Evolutionary conservation across 1,140 invertebrate species (phyloP), one percentile per base, ranked within the genome.

Genomic region (Conopomorpha cramerella): DNA sequence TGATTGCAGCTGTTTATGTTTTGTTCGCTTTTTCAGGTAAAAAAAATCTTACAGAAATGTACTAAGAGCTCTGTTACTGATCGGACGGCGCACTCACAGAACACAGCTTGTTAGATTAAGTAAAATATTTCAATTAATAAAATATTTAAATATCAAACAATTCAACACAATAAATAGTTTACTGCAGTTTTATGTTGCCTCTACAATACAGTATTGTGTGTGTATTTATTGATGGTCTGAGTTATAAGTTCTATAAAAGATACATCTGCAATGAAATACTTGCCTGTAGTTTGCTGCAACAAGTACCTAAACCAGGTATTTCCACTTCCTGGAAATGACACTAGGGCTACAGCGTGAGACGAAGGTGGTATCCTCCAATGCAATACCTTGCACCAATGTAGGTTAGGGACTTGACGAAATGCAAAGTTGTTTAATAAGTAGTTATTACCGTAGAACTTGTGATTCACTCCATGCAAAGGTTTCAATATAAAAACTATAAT

Each of bases 221-320:
- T 35, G 8, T 12, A 26, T 27, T 16, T 18, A 31, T 19, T 40
- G 2, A 1, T 39, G n/a, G 30, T 28, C 33, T 15, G 2, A 14
- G 14, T 36, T 12, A 15, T 18, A 32, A 46, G 15, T 31, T 15
- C 3, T 6, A 15, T 31, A 15, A 31, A n/a, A 29, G 7, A 7
- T 12, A 8, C 13, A 29, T 6, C 7, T 45, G 11, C 25, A 27
- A 12, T 18, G 13, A 30, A 43, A 28, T 30, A 51, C 39, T 50
- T 61, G 86, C 88, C 88, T 55, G 88, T 89, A 13, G 83, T 82
- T 72, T 90, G 87, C 57, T 91, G 88, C 19, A 91, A 54, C 11
- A 91, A 65, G 56, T 90, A 91, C 15, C 89, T 58, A 1, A 91
- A 61, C 89, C 89, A 91, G 3, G 89, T 91, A 51, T 91, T 91